phyloP scores from a whole-genome alignment of 2,888 invertebrate species.

The Hecatera dysodea region DNA sequence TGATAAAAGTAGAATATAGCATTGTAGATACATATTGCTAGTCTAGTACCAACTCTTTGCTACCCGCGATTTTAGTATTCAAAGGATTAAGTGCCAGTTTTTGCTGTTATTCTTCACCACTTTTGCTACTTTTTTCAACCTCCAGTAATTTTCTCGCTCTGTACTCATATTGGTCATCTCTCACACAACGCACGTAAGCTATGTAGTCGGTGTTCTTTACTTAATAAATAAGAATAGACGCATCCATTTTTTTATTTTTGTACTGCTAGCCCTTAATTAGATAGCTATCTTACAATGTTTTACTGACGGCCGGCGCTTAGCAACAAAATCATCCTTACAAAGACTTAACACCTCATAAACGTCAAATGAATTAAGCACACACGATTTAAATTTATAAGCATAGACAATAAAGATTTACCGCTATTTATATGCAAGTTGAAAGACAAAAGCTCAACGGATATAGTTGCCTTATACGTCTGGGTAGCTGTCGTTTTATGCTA shows the following conservation, averaged over 20 bases:
- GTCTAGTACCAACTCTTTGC: not conserved
- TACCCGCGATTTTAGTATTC: not conserved
- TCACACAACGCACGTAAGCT: not conserved
- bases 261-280: not conserved
- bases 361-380: constrained; percentile 14
- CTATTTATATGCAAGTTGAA: constrained; percentile 51
- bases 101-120: not conserved
- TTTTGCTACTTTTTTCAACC: not conserved
- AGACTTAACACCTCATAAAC: constrained; percentile 29
- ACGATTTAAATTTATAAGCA: constrained; percentile 14
- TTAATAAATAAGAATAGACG: too few species aligned
- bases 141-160: too few species aligned
- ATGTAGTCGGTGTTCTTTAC: too few species aligned
- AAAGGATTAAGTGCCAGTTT: not conserved
- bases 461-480: constrained; percentile 50
- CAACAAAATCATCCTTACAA: constrained; percentile 6
- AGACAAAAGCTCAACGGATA: constrained; percentile 57
- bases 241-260: not conserved
- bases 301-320: not conserved
- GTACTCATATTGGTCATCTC: not conserved
- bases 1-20: not conserved
- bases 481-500: constrained; percentile 36
- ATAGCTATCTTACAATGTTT: not conserved
- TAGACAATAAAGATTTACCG: constrained; percentile 37
- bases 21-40: not conserved